Evolutionary conservation across 2,888 invertebrate species (phyloP).

Genomic region (Epirrhoe alternata): DNA sequence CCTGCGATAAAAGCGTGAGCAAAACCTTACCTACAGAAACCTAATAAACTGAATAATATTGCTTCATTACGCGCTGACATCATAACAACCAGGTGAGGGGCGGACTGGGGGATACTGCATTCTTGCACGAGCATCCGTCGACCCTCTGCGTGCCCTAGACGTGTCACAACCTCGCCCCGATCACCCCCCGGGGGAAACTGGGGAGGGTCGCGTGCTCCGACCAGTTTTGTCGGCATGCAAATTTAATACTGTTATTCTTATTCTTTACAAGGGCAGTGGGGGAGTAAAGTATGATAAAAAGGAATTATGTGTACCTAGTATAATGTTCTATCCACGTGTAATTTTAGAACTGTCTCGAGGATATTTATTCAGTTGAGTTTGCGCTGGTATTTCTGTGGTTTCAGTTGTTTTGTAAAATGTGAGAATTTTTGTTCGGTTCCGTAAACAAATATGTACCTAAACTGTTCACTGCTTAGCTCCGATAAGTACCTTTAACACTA

Average conservation of each 20-base stretch:
- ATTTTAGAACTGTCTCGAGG: conserved; percentile 25
- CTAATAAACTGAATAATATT: conserved; percentile 30
- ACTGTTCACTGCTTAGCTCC: too few species aligned
- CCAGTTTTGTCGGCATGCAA: conserved; percentile 74
- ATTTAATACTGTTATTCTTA: conserved; percentile 81
- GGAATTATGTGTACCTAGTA: conserved; percentile 49
- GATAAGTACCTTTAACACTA: too few species aligned
- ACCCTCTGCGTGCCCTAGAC: conserved; percentile 59
- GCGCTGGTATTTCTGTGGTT: neutral
- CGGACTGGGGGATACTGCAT: conserved; percentile 68
- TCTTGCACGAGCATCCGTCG: conserved; percentile 68
- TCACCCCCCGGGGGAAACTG: conserved; percentile 30
- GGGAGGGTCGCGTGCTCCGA: conserved; percentile 58
- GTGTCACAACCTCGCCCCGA: conserved; percentile 56
- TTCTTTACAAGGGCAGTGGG: conserved; percentile 81
- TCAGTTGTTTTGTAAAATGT: neutral
- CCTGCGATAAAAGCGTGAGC: conserved; percentile 13
- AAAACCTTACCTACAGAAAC: neutral
- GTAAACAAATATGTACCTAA: too few species aligned
- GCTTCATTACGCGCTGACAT: conserved; percentile 45
- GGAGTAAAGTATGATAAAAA: conserved; percentile 70
- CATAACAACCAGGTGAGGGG: conserved; percentile 51
- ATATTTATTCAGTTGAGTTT: conserved; percentile 14
- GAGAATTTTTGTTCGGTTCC: too few species aligned
- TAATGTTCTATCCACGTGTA: conserved; percentile 42